phyloP scores from a whole-genome alignment of 1,140 invertebrate species.

The Eupeodes corollae region DNA sequence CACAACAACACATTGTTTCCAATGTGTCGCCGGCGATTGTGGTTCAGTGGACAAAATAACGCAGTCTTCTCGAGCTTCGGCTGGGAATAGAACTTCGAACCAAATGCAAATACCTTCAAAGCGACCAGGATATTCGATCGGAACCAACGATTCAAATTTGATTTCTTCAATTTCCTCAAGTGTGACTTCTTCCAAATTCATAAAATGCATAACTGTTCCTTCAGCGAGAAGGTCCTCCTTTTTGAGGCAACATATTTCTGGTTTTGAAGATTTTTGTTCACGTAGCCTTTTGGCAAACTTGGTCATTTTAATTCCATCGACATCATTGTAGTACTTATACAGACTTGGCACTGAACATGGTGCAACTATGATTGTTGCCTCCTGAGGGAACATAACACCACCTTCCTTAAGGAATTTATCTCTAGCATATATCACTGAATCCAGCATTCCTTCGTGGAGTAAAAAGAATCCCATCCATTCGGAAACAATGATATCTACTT shows the following conservation, averaged over 20 bases:
- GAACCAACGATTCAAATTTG: conserved; percentile 37
- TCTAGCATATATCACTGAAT: conserved; percentile 79
- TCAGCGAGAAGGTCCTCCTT: conserved; percentile 42
- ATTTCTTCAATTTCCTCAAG: conserved; percentile 40
- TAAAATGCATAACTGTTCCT: conserved; percentile 44
- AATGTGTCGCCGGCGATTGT: conserved; percentile 70
- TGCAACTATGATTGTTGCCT: conserved; percentile 47
- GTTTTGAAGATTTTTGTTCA: conserved; percentile 41
- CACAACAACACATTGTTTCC: conserved; percentile 93
- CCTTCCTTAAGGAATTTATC: conserved; percentile 78
- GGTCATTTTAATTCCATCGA: conserved; percentile 46
- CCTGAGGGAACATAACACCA: conserved; percentile 57
- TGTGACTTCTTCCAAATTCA: conserved; percentile 45
- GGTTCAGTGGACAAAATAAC: conserved; percentile 66
- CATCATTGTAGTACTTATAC: conserved; percentile 47
- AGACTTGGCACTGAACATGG: conserved; percentile 59
- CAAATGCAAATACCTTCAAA: conserved; percentile 64
- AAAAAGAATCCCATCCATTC: conserved; percentile 99
- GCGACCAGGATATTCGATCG: conserved; percentile 44
- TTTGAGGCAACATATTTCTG: conserved; percentile 41
- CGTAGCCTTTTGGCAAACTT: conserved; percentile 42
- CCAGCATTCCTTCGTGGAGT: conserved; percentile 95
- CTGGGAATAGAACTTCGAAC: conserved; percentile 51
- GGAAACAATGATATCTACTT: conserved; percentile 93
- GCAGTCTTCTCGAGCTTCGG: conserved; percentile 19